Conservation (phyloP, 2,113 vertebrate species). For the Ploceus nigricollis region DNA sequence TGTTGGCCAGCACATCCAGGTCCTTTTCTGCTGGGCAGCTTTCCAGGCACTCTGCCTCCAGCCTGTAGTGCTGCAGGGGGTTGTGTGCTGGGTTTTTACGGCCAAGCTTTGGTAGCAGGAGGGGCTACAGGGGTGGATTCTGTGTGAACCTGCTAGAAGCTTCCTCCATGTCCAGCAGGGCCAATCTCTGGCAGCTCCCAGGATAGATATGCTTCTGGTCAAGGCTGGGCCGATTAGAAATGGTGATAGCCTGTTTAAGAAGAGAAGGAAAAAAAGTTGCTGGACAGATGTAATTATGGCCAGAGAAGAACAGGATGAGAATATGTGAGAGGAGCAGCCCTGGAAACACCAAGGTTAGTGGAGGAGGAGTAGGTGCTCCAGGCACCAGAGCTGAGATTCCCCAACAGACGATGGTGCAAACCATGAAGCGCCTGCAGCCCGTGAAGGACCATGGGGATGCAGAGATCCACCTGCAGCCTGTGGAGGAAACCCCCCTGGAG, state of each 20-base stretch:
- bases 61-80: not conserved
- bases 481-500: not conserved
- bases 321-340: not conserved
- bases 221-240: not conserved
- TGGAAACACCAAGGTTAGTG: not conserved
- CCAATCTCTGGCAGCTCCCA: not conserved
- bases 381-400: not conserved
- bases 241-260: not conserved
- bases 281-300: not conserved
- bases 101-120: not conserved
- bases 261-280: not conserved
- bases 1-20: not conserved
- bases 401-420: not conserved
- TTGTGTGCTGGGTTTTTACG: not conserved
- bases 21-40: not conserved
- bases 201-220: not conserved
- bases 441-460: not conserved
- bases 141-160: not conserved
- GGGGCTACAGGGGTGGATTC: not conserved
- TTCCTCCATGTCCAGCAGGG: not conserved
- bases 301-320: not conserved
- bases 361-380: not conserved
- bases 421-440: not conserved
- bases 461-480: not conserved
- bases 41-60: not conserved